These are phyloP conservation scores for Turdus rufiventris DNA, from an alignment of 2,113 vertebrate genomes.

Conservation along the genomic window DNA sequence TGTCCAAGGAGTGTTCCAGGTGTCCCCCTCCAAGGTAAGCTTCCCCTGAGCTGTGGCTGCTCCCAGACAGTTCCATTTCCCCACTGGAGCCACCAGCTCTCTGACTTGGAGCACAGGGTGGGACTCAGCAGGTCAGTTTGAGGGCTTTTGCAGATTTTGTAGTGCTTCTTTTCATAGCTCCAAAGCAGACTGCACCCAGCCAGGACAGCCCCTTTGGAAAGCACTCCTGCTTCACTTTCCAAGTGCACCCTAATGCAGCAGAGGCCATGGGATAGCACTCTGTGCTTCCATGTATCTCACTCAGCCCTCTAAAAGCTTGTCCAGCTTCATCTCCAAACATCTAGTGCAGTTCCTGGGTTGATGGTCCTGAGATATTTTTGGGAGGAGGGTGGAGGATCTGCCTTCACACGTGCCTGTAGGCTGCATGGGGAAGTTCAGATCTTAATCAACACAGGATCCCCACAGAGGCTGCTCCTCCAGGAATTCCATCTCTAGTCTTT, in stretches of 20 bases:
- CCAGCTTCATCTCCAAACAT: not conserved
- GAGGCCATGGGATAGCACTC: not conserved
- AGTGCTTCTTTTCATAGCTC: not conserved
- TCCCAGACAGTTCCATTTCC: not conserved
- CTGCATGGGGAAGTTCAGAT: not conserved
- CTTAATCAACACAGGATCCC: not conserved
- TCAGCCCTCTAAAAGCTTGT: not conserved
- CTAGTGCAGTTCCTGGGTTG: not conserved
- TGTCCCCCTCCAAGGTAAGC: accelerated
- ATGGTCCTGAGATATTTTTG: not conserved
- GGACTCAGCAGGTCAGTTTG: not conserved
- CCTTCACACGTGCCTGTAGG: not conserved
- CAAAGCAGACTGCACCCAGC: not conserved
- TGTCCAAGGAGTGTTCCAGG: not conserved
- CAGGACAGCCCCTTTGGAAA: conserved; percentile 1
- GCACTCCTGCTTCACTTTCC: not conserved
- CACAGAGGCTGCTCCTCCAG: not conserved
- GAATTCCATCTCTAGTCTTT: not conserved
- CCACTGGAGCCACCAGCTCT: not conserved
- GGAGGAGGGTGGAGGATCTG: not conserved
- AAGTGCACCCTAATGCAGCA: not conserved
- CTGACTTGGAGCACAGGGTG: not conserved
- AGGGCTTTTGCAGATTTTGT: not conserved
- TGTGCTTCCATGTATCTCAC: not conserved
- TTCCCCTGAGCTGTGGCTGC: not conserved